phyloP scores from a whole-genome alignment of 2,113 vertebrate genomes.

The Centropristis striata region DNA sequence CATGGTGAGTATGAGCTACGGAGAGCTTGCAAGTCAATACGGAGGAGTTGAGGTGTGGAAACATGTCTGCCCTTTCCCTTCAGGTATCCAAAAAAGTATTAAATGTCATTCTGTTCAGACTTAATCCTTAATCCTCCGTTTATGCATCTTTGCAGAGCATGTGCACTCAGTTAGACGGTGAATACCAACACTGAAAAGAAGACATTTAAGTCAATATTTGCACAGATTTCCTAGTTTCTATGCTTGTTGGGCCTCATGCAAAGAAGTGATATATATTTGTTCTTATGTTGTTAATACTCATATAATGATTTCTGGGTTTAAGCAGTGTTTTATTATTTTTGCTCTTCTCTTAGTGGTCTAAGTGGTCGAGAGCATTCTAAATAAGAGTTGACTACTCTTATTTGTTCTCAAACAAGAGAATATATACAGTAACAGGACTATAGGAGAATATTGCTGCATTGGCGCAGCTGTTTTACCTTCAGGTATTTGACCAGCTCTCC shows the following conservation, averaged over 20 bases:
- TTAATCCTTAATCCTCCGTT: background rate
- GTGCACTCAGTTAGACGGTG: background rate
- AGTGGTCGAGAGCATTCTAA: too few relatives aligned
- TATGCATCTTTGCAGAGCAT: background rate
- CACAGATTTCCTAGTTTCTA: background rate
- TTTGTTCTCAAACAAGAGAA: too few relatives aligned
- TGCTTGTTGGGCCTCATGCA: too few relatives aligned
- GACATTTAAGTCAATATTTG: background rate
- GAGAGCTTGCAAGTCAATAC: background rate
- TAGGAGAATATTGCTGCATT: too few relatives aligned
- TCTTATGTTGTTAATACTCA: too few relatives aligned
- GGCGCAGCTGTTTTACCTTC: slow-evolving; percentile 87
- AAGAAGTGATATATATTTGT: too few relatives aligned
- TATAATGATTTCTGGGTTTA: too few relatives aligned
- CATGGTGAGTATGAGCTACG: slow-evolving; percentile 2
- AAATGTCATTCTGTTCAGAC: background rate
- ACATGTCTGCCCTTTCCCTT: background rate
- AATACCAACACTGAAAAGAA: background rate
- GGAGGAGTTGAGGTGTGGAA: background rate
- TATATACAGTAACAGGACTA: too few relatives aligned
- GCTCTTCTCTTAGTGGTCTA: too few relatives aligned
- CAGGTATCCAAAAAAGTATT: background rate
- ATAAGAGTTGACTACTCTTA: too few relatives aligned
- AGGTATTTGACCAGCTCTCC: slow-evolving; percentile 96
- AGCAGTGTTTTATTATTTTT: too few relatives aligned